phyloP scores from a whole-genome alignment of 1,140 invertebrate genomes.

The Tetraneura akinire region DNA sequence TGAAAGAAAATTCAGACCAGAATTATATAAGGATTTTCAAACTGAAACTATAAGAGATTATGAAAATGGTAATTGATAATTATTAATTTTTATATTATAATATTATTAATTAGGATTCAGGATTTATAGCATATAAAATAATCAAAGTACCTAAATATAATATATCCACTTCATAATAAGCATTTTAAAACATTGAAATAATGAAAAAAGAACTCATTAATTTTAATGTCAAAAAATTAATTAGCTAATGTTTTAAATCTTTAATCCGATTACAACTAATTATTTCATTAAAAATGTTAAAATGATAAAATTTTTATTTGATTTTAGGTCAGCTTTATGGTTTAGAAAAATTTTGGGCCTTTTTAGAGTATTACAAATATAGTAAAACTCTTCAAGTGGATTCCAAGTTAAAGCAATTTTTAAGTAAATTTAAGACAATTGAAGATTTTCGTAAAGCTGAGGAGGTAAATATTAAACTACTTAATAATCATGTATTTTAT shows the following conservation, averaged over 20 bases:
- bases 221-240: no score
- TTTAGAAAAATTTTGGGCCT: slow-evolving; percentile 98
- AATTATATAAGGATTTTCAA: slow-evolving; percentile 95
- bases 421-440: slow-evolving; percentile 88
- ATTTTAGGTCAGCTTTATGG: slow-evolving; percentile 92
- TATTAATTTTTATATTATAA: slow-evolving; percentile 38
- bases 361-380: slow-evolving; percentile 91
- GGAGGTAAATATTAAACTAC: slow-evolving; percentile 61
- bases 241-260: no score
- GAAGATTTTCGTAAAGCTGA: slow-evolving; percentile 86
- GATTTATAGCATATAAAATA: no score
- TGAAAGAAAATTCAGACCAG: slow-evolving; percentile 89
- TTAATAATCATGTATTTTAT: neutral
- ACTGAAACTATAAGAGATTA: slow-evolving; percentile 89
- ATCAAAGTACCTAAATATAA: no score
- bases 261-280: no score
- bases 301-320: slow-evolving; percentile 52
- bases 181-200: no score
- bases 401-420: slow-evolving; percentile 74
- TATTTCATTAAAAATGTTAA: slow-evolving; percentile 59
- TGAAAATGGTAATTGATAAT: slow-evolving; percentile 69
- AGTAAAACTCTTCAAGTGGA: slow-evolving; percentile 77
- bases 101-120: no score
- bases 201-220: no score
- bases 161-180: no score